These are phyloP conservation scores for Tipula lateralis DNA, from an alignment of 2,888 invertebrate species.

Conservation along the genomic window DNA sequence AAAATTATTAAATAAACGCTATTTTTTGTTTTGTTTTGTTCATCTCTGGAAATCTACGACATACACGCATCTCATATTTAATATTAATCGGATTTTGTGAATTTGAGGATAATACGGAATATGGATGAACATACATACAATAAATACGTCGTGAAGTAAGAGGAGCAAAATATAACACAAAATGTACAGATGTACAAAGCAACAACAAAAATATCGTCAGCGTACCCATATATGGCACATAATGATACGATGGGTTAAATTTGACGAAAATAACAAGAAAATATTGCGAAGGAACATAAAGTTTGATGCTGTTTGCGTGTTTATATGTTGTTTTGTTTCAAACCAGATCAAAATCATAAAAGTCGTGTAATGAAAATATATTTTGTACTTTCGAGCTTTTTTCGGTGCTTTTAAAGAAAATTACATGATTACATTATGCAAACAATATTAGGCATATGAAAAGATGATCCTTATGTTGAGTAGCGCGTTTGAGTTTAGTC, in stretches of 20 bases:
- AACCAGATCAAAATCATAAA: background rate
- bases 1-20: background rate
- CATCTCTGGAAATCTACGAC: background rate
- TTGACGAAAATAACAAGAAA: constrained; percentile 9
- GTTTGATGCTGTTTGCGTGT: background rate
- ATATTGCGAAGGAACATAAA: background rate
- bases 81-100: background rate
- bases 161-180: background rate
- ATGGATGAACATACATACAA: background rate
- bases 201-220: background rate
- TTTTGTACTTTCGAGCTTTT: background rate
- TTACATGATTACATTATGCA: constrained; percentile 19
- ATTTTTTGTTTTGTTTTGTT: background rate
- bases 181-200: background rate
- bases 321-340: background rate
- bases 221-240: background rate
- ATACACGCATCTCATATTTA: background rate
- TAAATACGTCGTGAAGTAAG: background rate
- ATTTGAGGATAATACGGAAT: background rate
- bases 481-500: background rate
- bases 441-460: background rate
- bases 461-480: background rate
- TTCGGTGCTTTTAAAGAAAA: background rate
- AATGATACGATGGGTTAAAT: background rate
- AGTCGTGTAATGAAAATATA: background rate